A percentile compares a stretch with the other conserved stretches of the same genome.
These are phyloP conservation scores for Procambarus clarkii DNA, from an alignment of 1,140 invertebrate species.

Conservation along the genomic window DNA sequence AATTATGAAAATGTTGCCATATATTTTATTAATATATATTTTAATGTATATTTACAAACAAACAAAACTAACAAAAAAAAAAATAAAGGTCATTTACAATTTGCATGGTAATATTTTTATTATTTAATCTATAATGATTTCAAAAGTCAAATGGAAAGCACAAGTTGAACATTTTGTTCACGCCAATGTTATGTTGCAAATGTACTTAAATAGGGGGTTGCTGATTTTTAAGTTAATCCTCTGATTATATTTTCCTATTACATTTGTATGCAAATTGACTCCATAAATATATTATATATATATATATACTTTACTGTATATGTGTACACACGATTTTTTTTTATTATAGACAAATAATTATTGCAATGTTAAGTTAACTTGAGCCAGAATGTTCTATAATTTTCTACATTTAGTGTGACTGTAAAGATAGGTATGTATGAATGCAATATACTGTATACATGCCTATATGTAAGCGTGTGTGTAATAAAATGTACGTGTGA, in stretches of 20 bases:
- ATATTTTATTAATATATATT: not conserved
- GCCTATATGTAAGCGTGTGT: not conserved
- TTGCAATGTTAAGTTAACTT: no score
- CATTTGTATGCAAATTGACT: not conserved
- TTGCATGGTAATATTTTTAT: not conserved
- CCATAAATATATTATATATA: conserved; percentile 2
- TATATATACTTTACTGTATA: conserved; percentile 1
- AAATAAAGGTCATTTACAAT: not conserved
- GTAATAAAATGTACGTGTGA: not conserved
- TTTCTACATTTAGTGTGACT: not conserved
- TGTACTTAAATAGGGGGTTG: conserved; percentile 18
- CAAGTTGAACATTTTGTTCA: conserved; percentile 17
- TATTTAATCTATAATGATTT: not conserved
- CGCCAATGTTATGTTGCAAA: conserved; percentile 6
- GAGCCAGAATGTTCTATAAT: no score
- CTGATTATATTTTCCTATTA: not conserved
- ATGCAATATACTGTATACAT: not conserved
- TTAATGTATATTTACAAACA: not conserved
- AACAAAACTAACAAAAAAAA: not conserved
- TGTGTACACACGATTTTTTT: no score
- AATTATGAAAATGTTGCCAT: conserved; percentile 1
- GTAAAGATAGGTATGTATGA: not conserved
- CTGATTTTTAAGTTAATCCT: not conserved
- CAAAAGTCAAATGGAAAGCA: not conserved
- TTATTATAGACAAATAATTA: no score